Percentiles rank a stretch among this genome's conserved stretches.
Evolutionary conservation across 1,140 invertebrate species (phyloP).

Genomic region (Bombus picipes): DNA sequence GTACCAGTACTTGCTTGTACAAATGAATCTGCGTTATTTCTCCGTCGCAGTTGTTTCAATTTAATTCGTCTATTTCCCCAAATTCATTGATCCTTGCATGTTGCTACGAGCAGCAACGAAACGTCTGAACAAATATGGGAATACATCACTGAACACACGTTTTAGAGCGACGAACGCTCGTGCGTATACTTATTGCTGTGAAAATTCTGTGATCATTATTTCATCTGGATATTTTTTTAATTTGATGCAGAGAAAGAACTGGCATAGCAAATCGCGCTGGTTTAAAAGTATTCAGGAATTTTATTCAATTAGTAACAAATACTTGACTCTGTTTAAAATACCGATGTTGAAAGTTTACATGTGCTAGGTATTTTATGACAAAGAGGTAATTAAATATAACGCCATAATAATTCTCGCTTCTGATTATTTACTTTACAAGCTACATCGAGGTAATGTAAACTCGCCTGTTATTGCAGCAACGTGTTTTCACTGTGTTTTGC

Average conservation of each 20-base stretch:
- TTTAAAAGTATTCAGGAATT: too few relatives aligned
- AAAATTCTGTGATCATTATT: neutral
- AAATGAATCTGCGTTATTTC: slow-evolving; percentile 32
- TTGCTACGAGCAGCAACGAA: neutral
- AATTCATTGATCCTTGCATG: neutral
- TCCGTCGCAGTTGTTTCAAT: slow-evolving; percentile 5
- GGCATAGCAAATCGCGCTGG: neutral
- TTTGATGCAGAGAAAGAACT: neutral
- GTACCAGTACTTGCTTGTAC: slow-evolving; percentile 21
- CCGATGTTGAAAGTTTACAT: neutral
- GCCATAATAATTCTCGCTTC: slow-evolving; percentile 5
- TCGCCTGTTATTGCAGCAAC: neutral
- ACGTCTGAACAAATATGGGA: neutral
- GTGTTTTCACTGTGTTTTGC: neutral
- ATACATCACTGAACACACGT: neutral
- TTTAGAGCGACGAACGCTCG: neutral
- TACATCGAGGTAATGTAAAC: neutral
- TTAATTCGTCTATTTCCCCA: slow-evolving; percentile 1
- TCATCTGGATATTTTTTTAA: neutral
- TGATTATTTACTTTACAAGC: neutral
- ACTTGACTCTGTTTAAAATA: neutral
- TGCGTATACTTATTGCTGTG: neutral
- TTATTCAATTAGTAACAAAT: neutral
- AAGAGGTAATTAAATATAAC: neutral
- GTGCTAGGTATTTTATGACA: neutral